Evolutionary conservation across 1,140 invertebrate genomes (phyloP), one percentile per base, ranked within the genome.

Genomic region (Drosophila asahinai): DNA sequence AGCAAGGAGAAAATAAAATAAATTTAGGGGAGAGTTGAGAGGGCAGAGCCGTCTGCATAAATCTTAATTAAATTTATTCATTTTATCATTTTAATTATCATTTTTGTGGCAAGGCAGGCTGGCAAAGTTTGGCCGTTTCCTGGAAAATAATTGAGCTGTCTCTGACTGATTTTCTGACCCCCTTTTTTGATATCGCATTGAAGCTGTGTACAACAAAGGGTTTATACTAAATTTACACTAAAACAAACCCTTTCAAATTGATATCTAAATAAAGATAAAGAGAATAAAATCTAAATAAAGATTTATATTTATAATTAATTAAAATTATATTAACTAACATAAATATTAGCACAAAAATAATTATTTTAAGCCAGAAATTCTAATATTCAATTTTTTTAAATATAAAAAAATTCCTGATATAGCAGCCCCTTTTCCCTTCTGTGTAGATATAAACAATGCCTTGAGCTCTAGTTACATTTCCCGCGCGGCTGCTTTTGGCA

Each of bases 371-470:
- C 33, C 8, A 33, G 8, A 1, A 33, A 33, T 33, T 2, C 1
- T 9, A 8, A 33, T 8, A 9, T 5, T 36, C 14, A 4, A 1
- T 36, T 12, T 0, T 2, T 15, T 38, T 5, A 15, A 4, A 15
- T 38, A 22, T 3, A 30, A 7, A 9, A 22, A 15, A 8, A 36
- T 15, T 14, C 47, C 17, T n/a, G 6, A 9, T 25, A 25, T n/a
- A 0, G 2, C 3, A 8, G 0, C 3, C 11, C 1, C 2, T 22
- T 64, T 74, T 67, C 17, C 12, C 25, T 8, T 3, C 11, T 60
- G 78, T 65, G 76, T 62, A 78, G 49, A 52, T 71, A 79, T 64
- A 62, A 75, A 81, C 65, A 84, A 58, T 70, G 64, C 55, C 63
- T 73, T 74, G 55, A 77, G 63, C 77, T 80, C 43, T 72, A 62